A percentile compares a stretch with the other conserved stretches of the same genome.
phyloP scores from a whole-genome alignment of 2,797 vertebrate species.

The Hyperoplus lanceolatus region DNA sequence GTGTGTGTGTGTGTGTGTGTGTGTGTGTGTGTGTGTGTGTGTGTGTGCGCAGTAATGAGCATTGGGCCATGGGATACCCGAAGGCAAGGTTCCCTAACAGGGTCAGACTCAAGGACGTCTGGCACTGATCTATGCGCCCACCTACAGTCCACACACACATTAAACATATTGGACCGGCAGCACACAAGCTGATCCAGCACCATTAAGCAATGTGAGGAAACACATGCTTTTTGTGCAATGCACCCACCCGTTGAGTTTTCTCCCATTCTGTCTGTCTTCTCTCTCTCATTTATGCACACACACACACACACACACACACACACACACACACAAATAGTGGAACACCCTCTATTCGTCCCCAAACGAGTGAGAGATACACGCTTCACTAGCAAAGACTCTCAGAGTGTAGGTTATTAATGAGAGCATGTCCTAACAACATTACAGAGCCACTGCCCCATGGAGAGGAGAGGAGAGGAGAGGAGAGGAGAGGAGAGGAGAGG shows the following conservation, averaged over 20 bases:
- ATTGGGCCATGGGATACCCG: slow-evolving; percentile 70
- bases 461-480: slow-evolving; percentile 29
- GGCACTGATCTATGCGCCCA: slow-evolving; percentile 50
- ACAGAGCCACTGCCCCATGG: slow-evolving; percentile 69
- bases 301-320: slow-evolving; percentile 5
- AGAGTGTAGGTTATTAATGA: slow-evolving; percentile 82
- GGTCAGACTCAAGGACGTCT: slow-evolving; percentile 76
- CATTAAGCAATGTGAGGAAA: slow-evolving; percentile 59
- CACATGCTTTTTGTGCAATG: slow-evolving; percentile 33
- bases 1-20: slow-evolving; percentile 18
- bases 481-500: background rate
- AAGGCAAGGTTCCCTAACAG: slow-evolving; percentile 74
- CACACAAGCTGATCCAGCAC: slow-evolving; percentile 44
- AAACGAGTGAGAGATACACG: slow-evolving; percentile 72
- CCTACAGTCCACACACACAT: slow-evolving; percentile 45
- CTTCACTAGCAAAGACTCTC: slow-evolving; percentile 75
- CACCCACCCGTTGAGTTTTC: slow-evolving; percentile 34
- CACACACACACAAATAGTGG: slow-evolving; percentile 29
- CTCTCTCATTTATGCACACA: slow-evolving; percentile 4
- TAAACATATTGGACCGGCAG: slow-evolving; percentile 43
- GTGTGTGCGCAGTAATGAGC: slow-evolving; percentile 68
- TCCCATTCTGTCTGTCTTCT: slow-evolving; percentile 21
- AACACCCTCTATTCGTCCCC: slow-evolving; percentile 79
- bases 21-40: slow-evolving; percentile 23
- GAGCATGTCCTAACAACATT: slow-evolving; percentile 80